Conservation (phyloP, 2,113 vertebrate genomes). For the Saimiri boliviensis region DNA sequence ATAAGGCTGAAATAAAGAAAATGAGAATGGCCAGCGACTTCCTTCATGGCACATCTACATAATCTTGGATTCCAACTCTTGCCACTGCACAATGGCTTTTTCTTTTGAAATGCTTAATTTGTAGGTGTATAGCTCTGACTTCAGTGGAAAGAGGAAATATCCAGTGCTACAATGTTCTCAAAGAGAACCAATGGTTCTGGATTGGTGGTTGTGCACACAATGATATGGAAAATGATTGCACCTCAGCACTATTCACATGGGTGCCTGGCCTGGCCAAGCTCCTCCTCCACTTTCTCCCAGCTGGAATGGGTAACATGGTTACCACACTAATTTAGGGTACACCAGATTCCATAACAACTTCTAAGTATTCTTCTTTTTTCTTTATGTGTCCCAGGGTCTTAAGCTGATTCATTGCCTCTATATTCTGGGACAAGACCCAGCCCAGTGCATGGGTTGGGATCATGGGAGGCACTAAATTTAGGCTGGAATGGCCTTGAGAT, state of each 20-base stretch:
- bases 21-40: neutral
- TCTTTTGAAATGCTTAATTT: constrained; percentile 24
- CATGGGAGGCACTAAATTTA: neutral
- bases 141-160: neutral
- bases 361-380: neutral
- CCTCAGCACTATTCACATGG: neutral
- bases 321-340: neutral
- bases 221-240: neutral
- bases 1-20: neutral
- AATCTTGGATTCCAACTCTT: neutral
- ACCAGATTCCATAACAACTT: neutral
- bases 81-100: neutral
- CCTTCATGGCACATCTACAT: neutral
- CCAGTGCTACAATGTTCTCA: neutral
- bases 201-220: neutral
- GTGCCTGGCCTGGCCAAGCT: neutral
- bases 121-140: neutral
- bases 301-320: neutral
- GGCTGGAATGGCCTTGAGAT: neutral
- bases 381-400: neutral
- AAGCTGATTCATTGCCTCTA: neutral
- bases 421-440: constrained; percentile 10
- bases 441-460: neutral
- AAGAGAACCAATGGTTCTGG: neutral
- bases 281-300: neutral